Evolutionary conservation across 2,888 invertebrate species (phyloP).

Genomic region (Leptarthrus brevirostris): DNA sequence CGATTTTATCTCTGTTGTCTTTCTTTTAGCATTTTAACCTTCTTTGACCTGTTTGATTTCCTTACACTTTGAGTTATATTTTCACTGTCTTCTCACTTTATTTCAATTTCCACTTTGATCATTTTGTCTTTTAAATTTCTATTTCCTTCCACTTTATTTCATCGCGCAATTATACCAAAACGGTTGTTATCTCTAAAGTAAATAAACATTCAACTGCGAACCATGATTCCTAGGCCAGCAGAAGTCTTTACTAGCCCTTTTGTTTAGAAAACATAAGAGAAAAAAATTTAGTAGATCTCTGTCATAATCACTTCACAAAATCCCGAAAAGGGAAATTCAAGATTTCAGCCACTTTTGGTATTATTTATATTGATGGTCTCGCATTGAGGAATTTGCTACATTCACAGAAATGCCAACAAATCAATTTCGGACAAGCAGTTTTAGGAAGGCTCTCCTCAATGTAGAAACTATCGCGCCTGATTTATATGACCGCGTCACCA

Average conservation of each 20-base stretch:
- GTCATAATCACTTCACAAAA: conserved; percentile 8
- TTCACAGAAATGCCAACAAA: background rate
- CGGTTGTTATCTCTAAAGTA: background rate
- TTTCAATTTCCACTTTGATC: too few species aligned
- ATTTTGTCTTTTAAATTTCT: too few species aligned
- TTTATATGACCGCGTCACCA: conserved; percentile 28
- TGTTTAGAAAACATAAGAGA: background rate
- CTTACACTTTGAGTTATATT: too few species aligned
- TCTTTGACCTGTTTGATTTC: too few species aligned
- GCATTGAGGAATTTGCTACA: background rate
- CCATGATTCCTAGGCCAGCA: too few species aligned
- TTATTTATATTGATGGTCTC: too few species aligned
- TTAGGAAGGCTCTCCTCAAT: background rate
- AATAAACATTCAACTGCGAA: too few species aligned
- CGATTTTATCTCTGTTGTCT: too few species aligned
- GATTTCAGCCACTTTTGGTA: background rate
- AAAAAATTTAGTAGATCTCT: background rate
- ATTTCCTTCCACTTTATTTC: background rate
- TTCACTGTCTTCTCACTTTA: too few species aligned
- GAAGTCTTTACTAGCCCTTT: too few species aligned
- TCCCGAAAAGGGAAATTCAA: background rate
- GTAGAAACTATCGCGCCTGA: conserved; percentile 11
- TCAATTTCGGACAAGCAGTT: background rate
- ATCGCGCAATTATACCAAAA: background rate
- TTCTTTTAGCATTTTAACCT: too few species aligned